phyloP scores from a whole-genome alignment of 2,113 vertebrate species.

The Thermophis baileyi region DNA sequence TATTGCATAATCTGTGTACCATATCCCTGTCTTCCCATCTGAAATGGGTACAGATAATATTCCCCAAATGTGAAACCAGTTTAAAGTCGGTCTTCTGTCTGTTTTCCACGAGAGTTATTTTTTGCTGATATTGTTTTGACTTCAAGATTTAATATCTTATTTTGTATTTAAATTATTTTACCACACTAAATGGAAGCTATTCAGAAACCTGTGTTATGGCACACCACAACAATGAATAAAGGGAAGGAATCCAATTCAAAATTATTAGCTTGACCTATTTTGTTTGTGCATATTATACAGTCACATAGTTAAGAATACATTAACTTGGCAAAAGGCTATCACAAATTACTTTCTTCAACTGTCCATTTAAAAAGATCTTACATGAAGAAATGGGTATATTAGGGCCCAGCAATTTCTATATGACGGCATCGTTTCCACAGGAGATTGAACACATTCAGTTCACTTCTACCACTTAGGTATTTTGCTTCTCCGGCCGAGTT shows the following conservation, averaged over 20 bases:
- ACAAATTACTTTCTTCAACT: neutral
- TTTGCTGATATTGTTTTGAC: neutral
- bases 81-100: neutral
- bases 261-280: neutral
- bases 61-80: neutral
- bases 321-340: neutral
- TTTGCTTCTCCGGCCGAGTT: neutral
- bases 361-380: neutral
- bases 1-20: too few species aligned
- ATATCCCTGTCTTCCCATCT: neutral
- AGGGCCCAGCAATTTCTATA: neutral
- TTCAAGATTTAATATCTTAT: neutral
- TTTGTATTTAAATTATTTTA: neutral
- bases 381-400: neutral
- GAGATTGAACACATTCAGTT: neutral
- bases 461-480: neutral
- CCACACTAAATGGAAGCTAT: neutral
- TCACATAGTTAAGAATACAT: neutral
- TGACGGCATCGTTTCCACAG: neutral
- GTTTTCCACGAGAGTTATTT: neutral
- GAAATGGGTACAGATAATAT: neutral
- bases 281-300: neutral
- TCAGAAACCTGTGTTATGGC: neutral
- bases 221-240: neutral
- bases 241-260: neutral